phyloP scores from a whole-genome alignment of 1,140 invertebrate species.

The Asbolus verrucosus region DNA sequence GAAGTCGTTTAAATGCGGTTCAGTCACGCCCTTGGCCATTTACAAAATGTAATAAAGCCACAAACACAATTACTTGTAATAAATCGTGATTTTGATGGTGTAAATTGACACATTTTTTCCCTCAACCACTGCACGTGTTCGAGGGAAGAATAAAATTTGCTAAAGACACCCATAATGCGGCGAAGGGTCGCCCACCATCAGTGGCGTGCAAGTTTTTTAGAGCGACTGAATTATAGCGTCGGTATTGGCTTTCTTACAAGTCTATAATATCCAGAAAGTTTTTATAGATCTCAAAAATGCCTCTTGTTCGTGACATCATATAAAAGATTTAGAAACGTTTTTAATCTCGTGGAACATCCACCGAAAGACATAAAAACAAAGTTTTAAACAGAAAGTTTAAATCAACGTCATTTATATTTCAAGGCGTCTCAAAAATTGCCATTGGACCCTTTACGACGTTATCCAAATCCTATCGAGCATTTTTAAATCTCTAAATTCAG shows the following conservation, averaged over 20 bases:
- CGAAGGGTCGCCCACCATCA: conserved; percentile 1
- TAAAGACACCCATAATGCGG: neutral
- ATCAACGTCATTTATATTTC: conserved; percentile 11
- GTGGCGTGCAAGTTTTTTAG: neutral
- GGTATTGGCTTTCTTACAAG: too few species aligned
- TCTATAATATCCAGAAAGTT: too few species aligned
- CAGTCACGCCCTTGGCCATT: conserved; percentile 14
- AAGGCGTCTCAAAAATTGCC: neutral
- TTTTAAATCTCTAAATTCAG: conserved; percentile 1
- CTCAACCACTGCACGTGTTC: neutral
- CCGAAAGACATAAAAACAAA: neutral
- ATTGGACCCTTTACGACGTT: neutral
- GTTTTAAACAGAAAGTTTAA: conserved; percentile 4
- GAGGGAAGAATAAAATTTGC: conserved; percentile 11
- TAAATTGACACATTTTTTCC: conserved; percentile 11
- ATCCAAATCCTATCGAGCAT: conserved; percentile 2
- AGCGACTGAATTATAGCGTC: neutral
- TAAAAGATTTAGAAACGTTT: neutral
- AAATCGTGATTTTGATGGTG: conserved; percentile 10
- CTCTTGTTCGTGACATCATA: neutral
- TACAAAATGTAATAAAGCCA: conserved; percentile 17
- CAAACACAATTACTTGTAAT: conserved; percentile 21
- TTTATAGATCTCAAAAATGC: too few species aligned
- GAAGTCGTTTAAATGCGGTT: conserved; percentile 20
- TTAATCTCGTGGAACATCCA: neutral